These are phyloP conservation scores for Collichthys lucidus DNA, from an alignment of 2,113 vertebrate genomes.

Conservation along the genomic window DNA sequence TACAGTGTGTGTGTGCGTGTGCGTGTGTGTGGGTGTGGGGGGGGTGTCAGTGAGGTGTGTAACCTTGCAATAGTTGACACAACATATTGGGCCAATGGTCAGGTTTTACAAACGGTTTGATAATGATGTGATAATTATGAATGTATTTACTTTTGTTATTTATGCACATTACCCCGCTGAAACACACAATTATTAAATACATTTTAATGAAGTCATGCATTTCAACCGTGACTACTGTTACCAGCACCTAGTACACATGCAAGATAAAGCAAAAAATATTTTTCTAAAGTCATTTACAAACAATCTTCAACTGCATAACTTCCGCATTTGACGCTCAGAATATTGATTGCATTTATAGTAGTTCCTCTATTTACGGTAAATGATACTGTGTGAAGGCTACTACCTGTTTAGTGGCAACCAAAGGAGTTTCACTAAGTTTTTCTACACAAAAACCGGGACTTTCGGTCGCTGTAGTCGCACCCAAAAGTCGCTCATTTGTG, in stretches of 20 bases:
- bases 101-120: background rate
- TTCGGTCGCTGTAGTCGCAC: background rate
- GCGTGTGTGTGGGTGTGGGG: background rate
- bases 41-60: conserved; percentile 1
- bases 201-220: conserved; percentile 7
- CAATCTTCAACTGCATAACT: conserved; percentile 50
- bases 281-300: conserved; percentile 6
- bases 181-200: background rate
- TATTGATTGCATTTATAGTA: conserved; percentile 60
- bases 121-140: background rate
- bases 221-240: background rate
- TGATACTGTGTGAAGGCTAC: conserved; percentile 38
- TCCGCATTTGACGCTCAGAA: conserved; percentile 63
- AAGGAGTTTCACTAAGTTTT: conserved; percentile 68
- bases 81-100: background rate
- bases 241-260: background rate
- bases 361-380: conserved; percentile 74
- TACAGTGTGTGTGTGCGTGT: conserved; percentile 11
- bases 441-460: conserved; percentile 21
- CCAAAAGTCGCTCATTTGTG: conserved; percentile 16
- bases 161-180: background rate
- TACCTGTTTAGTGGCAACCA: conserved; percentile 53
- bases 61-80: conserved; percentile 1
- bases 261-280: background rate
- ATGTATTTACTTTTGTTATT: background rate